Evolutionary conservation across 2,797 vertebrate genomes (phyloP).

Genomic region (Hydrocynus forskahlii): DNA sequence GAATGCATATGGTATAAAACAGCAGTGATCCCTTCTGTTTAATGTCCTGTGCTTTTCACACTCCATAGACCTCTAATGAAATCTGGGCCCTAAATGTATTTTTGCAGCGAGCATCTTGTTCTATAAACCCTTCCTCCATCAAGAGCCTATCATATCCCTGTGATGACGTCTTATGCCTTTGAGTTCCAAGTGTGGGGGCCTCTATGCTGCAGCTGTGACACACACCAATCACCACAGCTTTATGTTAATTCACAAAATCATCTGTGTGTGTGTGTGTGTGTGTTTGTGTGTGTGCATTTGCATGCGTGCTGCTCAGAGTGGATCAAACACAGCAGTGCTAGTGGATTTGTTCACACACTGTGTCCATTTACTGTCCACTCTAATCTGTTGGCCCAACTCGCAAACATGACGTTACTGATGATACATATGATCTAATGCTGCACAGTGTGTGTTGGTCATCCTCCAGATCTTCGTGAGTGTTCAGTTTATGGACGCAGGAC

Average conservation of each 20-base stretch:
- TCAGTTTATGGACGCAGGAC: too few relatives aligned
- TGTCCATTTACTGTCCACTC: too few relatives aligned
- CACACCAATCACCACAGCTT: not conserved
- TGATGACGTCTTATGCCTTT: not conserved
- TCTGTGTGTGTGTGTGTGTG: too few relatives aligned
- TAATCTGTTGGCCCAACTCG: too few relatives aligned
- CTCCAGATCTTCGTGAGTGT: too few relatives aligned
- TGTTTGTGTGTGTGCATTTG: too few relatives aligned
- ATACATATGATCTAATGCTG: too few relatives aligned
- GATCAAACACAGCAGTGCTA: too few relatives aligned
- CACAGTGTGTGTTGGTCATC: too few relatives aligned
- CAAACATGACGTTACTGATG: too few relatives aligned
- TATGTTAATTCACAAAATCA: not conserved
- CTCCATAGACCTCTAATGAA: constrained; percentile 20
- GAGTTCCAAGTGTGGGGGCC: not conserved
- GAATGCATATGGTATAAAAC: constrained; percentile 25
- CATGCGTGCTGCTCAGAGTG: not conserved
- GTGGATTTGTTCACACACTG: too few relatives aligned
- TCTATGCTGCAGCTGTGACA: not conserved
- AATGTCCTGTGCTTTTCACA: constrained; percentile 20
- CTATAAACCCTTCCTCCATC: not conserved
- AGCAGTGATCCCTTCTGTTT: not conserved
- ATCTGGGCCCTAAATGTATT: not conserved
- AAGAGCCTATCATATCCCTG: not conserved
- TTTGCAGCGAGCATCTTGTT: not conserved